phyloP scores from a whole-genome alignment of 2,888 invertebrate species.

The Plutella xylostella region DNA sequence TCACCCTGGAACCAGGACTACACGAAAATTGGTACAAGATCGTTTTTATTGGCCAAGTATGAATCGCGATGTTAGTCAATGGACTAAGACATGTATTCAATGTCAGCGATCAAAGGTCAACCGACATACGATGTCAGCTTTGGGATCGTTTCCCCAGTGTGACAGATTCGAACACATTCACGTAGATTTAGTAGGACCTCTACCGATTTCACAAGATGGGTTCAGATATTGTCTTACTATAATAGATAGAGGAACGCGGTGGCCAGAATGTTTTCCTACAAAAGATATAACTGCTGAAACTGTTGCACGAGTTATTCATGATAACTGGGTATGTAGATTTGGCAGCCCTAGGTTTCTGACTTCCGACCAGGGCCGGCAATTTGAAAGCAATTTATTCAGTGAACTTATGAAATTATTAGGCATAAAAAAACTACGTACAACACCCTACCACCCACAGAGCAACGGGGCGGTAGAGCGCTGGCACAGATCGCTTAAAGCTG shows the following conservation, averaged over 20 bases:
- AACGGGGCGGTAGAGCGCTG: conserved; percentile 19
- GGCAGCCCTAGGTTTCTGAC: conserved; percentile 19
- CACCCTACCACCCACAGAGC: conserved; percentile 17
- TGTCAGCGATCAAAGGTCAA: conserved; percentile 9
- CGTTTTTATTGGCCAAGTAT: conserved; percentile 9
- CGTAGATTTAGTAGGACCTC: conserved; percentile 7
- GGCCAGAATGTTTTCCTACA: conserved; percentile 20
- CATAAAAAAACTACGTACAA: conserved; percentile 11
- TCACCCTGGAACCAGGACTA: too few relatives aligned
- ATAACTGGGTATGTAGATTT: conserved; percentile 9
- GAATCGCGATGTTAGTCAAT: conserved; percentile 4
- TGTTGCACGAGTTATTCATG: conserved; percentile 14
- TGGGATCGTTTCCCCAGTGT: background rate
- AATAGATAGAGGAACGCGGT: conserved; percentile 19
- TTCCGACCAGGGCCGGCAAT: conserved; percentile 30
- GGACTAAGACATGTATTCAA: conserved; percentile 3
- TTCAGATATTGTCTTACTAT: conserved; percentile 20
- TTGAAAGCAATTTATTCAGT: conserved; percentile 27
- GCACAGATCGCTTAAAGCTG: conserved; percentile 16
- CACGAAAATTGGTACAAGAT: too few relatives aligned
- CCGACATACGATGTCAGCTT: conserved; percentile 4
- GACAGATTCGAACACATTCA: conserved; percentile 8
- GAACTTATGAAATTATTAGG: conserved; percentile 19
- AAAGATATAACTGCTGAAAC: conserved; percentile 19
- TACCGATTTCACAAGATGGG: conserved; percentile 13